These are phyloP conservation scores for Spodoptera picta DNA, from an alignment of 2,888 invertebrate genomes.

Conservation along the genomic window DNA sequence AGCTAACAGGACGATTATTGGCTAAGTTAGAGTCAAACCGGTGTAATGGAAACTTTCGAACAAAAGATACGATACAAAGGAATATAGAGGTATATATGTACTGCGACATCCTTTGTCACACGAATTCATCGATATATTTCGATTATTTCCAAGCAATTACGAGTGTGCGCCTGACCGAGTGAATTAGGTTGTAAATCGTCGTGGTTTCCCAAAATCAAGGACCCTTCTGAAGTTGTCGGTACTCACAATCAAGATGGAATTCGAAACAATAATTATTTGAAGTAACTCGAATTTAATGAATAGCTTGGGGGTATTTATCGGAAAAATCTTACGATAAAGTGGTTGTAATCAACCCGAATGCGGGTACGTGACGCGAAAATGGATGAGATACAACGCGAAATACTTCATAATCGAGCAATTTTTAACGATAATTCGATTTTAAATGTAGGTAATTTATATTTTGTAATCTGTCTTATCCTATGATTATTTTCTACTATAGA, in stretches of 20 bases:
- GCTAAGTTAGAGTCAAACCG: conserved; percentile 1
- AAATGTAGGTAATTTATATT: conserved; percentile 1
- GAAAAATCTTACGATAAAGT: conserved; percentile 12
- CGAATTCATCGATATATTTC: conserved; percentile 39
- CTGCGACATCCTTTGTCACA: conserved; percentile 11
- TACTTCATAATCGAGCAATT: conserved; percentile 19
- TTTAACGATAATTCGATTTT: conserved; percentile 22
- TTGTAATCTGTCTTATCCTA: background rate
- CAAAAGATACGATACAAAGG: conserved; percentile 16
- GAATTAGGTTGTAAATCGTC: conserved; percentile 21
- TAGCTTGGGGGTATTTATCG: conserved; percentile 12
- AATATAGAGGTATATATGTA: conserved; percentile 15
- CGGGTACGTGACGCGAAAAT: conserved; percentile 31
- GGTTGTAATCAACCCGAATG: conserved; percentile 14
- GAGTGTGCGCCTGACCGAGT: conserved; percentile 28
- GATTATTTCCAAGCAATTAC: conserved; percentile 47
- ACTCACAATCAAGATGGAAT: conserved; percentile 16
- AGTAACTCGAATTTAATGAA: conserved; percentile 6
- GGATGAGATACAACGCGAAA: conserved; percentile 16
- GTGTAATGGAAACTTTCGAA: conserved; percentile 21
- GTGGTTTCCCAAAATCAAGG: conserved; percentile 16
- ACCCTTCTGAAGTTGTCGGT: background rate
- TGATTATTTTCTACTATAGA: too few relatives aligned
- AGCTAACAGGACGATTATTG: conserved; percentile 11
- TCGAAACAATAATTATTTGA: conserved; percentile 14